These are phyloP conservation scores for Botrylloides violaceus DNA, from an alignment of 23 tunicate genomes.

Conservation along the genomic window DNA sequence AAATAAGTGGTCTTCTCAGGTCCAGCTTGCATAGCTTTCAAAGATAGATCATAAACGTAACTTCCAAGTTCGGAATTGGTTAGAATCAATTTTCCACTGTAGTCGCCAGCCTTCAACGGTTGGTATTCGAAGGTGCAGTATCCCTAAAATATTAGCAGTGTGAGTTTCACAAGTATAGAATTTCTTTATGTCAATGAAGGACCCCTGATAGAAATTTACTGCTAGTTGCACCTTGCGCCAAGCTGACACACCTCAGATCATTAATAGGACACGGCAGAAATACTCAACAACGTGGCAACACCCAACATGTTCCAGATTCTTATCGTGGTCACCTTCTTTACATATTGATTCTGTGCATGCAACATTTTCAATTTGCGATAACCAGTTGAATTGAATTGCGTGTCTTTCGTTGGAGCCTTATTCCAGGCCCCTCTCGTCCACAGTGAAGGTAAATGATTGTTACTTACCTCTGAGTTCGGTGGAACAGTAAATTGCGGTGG, in stretches of 20 bases:
- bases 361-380: too few species aligned
- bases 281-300: too few species aligned
- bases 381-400: too few species aligned
- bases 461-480: constrained; percentile 72
- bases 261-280: too few species aligned
- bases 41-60: constrained; percentile 75
- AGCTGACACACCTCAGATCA: too few species aligned
- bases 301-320: too few species aligned
- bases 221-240: too few species aligned
- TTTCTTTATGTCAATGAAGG: background rate
- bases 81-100: constrained; percentile 48
- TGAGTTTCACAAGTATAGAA: background rate
- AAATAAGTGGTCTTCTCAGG: constrained; percentile 76
- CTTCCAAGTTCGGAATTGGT: constrained; percentile 65
- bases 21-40: constrained; percentile 58
- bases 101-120: constrained; percentile 83
- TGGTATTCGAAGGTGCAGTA: constrained; percentile 87
- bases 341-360: too few species aligned
- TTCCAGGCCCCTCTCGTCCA: too few species aligned
- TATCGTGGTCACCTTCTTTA: too few species aligned
- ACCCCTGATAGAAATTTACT: background rate
- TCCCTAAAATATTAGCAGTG: constrained; percentile 44
- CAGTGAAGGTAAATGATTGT: too few species aligned
- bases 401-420: too few species aligned
- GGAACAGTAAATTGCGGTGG: constrained; percentile 92